Evolutionary conservation across 2,797 vertebrate genomes (phyloP), one percentile per base, ranked within the genome.

Genomic region (Gymnothorax javanicus): DNA sequence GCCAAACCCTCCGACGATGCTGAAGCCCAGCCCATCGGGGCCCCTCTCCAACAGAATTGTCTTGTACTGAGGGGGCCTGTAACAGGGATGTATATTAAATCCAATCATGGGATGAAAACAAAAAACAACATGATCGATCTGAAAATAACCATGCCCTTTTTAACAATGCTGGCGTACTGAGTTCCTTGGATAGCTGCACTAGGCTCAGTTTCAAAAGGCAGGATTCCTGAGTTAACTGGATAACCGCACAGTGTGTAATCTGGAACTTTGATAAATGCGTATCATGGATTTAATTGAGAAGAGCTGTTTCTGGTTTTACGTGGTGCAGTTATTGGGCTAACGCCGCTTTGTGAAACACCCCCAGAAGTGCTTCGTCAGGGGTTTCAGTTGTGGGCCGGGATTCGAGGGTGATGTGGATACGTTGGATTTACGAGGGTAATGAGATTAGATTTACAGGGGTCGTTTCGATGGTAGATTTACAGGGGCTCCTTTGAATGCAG

Each of bases 11-110:
- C 99, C 99, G 0, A 99, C 98, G 87, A 99, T 99, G 91, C 98
- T 99, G 95, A 99, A 99, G 27, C 99, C 99, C 86, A 99, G 94
- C n/a, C 99, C 99, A 0, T 99, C 98, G 9, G 97, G 97, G 85
- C 99, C 99, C 92, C 99, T 94, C 56, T 98, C 97, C 50, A 99
- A 93, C 12, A 94, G 97, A 88, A 99, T 98, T 64, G 95, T 96
- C 91, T 99, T 99, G 91, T 97, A 99, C 88, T 99, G 99, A 84
- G 98, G 98, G 73, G 98, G 97, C 87, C 99, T 99, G 89, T 2
- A 50, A 64, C 2, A 7, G 25, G 50, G 1, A 15, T 9, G 56
- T 23, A 79, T 13, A 79, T 52, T 27, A 17, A 20, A 23, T 0
- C 11, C 50, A 7, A 54, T 79, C 75, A 52, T 79, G 75, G 75